phyloP scores from a whole-genome alignment of 2,888 invertebrate species.

The Drepanosiphum platanoidis region DNA sequence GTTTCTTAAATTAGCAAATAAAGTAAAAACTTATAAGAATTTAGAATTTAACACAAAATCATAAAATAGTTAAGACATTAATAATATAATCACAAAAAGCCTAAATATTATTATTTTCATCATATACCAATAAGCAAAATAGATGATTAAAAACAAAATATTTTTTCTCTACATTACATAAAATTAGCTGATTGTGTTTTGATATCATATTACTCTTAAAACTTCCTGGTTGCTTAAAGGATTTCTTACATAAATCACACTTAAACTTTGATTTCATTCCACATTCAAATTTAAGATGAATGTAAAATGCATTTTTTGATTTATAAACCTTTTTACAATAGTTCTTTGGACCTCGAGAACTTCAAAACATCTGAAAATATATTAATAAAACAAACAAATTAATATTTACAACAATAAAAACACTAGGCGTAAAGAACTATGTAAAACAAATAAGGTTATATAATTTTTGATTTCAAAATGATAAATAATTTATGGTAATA shows the following conservation, averaged over 20 bases:
- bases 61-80: background rate
- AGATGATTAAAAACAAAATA: background rate
- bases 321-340: constrained; percentile 46
- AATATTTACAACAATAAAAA: background rate
- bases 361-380: constrained; percentile 20
- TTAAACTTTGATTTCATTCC: constrained; percentile 68
- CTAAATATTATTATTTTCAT: background rate
- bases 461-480: background rate
- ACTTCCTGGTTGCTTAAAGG: constrained; percentile 67
- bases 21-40: too few relatives aligned
- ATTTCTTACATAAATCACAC: constrained; percentile 69
- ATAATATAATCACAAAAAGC: too few relatives aligned
- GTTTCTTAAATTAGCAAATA: too few relatives aligned
- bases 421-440: background rate
- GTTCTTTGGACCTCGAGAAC: constrained; percentile 51
- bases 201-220: constrained; percentile 63
- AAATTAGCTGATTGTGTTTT: constrained; percentile 30
- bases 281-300: constrained; percentile 65
- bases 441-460: background rate
- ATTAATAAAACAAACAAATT: background rate
- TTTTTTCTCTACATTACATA: background rate
- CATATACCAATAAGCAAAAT: background rate
- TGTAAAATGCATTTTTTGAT: constrained; percentile 50
- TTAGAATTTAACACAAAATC: background rate
- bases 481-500: background rate